These are phyloP conservation scores for Eurypyga helias DNA, from an alignment of 2,113 vertebrate genomes.

Conservation along the genomic window DNA sequence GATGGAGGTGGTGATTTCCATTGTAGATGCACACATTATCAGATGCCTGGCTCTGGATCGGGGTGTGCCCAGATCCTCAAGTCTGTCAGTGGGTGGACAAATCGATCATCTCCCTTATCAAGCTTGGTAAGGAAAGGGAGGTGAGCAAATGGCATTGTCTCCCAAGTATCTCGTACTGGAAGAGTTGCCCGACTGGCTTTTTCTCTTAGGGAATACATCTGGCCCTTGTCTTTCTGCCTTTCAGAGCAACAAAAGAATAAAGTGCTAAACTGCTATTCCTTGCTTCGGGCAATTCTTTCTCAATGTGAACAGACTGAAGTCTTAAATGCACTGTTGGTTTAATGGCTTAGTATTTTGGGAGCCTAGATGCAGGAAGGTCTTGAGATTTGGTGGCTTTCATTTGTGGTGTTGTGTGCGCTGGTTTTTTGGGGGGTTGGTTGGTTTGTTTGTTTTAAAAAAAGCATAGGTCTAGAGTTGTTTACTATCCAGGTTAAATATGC, in stretches of 20 bases:
- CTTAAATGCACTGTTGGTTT: not conserved
- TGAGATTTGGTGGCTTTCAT: not conserved
- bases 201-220: not conserved
- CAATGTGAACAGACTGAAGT: not conserved
- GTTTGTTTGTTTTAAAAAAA: not conserved
- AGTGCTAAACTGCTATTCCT: not conserved
- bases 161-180: not conserved
- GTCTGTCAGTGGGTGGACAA: not conserved
- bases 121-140: not conserved
- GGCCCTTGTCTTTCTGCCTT: not conserved
- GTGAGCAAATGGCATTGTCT: not conserved
- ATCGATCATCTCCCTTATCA: not conserved
- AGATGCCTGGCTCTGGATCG: not conserved
- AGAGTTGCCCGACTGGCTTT: not conserved
- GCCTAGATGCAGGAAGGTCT: not conserved
- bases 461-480: not conserved
- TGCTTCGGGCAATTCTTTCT: not conserved
- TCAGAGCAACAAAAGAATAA: not conserved
- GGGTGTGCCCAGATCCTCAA: not conserved
- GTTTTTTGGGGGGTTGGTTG: not conserved
- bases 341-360: not conserved
- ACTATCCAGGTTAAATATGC: not conserved
- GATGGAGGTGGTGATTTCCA: rapidly evolving
- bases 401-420: not conserved
- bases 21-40: not conserved